Percentiles rank a stretch among this genome's conserved stretches.
phyloP scores from a whole-genome alignment of 2,797 vertebrate species.

The Knipowitschia caucasica region DNA sequence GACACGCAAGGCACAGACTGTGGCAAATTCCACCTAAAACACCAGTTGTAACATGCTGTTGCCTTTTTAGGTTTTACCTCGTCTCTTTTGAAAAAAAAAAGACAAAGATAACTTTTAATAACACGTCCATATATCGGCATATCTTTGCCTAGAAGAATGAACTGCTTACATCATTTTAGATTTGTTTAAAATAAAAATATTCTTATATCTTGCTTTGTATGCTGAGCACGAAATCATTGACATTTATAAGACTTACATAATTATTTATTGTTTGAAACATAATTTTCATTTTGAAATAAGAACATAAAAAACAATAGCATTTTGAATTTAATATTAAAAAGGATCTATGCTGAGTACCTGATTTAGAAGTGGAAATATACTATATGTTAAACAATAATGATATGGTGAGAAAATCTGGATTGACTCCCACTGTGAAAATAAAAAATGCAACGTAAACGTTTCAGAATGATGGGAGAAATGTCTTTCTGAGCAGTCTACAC shows the following conservation, averaged over 20 bases:
- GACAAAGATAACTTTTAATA: too few relatives aligned
- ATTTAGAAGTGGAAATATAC: background rate
- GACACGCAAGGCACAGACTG: slow-evolving; percentile 42
- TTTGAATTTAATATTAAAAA: background rate
- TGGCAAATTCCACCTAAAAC: slow-evolving; percentile 4
- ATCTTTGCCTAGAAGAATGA: too few relatives aligned
- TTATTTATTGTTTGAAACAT: slow-evolving; percentile 20
- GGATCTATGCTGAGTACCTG: background rate
- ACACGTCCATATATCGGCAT: too few relatives aligned
- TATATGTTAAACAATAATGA: background rate
- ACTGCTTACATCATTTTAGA: background rate
- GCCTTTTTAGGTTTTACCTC: background rate
- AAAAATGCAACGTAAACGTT: background rate
- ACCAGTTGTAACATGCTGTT: slow-evolving; percentile 43
- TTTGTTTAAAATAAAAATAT: background rate
- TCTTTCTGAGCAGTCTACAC: slow-evolving; percentile 21
- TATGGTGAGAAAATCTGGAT: too few relatives aligned
- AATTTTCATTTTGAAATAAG: background rate
- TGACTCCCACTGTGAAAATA: background rate
- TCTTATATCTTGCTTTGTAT: background rate
- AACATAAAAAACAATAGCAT: background rate
- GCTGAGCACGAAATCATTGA: background rate
- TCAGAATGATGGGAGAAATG: slow-evolving; percentile 8
- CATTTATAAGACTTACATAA: background rate
- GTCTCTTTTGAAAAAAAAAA: background rate